Conservation (phyloP, 2,797 vertebrate genomes). For the Danio choprae region DNA sequence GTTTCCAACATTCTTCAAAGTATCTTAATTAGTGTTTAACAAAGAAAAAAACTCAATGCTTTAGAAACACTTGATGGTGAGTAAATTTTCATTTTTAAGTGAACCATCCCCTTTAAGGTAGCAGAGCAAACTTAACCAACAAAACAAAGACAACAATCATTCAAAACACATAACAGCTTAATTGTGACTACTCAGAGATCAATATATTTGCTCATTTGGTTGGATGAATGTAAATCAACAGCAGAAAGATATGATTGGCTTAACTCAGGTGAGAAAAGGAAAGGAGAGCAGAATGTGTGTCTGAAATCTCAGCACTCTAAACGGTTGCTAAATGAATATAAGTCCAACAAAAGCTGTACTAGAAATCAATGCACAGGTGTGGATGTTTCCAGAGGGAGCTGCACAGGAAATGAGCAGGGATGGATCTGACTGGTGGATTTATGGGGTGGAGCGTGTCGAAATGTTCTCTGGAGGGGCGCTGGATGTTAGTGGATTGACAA, state of each 20-base stretch:
- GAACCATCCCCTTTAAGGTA: no score
- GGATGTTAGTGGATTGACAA: conserved; percentile 11
- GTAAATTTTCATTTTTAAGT: no score
- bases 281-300: conserved; percentile 60
- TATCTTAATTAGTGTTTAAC: no score
- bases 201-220: conserved; percentile 48
- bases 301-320: conserved; percentile 62
- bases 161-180: neutral
- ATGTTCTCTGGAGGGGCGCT: conserved; percentile 70
- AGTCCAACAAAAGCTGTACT: conserved; percentile 68
- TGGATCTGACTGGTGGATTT: conserved; percentile 63
- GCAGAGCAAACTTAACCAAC: neutral
- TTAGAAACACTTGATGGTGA: no score
- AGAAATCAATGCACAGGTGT: conserved; percentile 73
- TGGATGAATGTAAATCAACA: conserved; percentile 7
- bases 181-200: conserved; percentile 49
- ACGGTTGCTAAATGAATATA: conserved; percentile 64
- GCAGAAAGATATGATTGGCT: conserved; percentile 41
- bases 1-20: no score
- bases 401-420: conserved; percentile 55
- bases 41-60: no score
- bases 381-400: conserved; percentile 79
- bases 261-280: conserved; percentile 53
- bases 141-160: neutral
- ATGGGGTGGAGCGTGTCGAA: conserved; percentile 65